Conservation (phyloP, 2,888 invertebrate species). For the Alcis repandata region DNA sequence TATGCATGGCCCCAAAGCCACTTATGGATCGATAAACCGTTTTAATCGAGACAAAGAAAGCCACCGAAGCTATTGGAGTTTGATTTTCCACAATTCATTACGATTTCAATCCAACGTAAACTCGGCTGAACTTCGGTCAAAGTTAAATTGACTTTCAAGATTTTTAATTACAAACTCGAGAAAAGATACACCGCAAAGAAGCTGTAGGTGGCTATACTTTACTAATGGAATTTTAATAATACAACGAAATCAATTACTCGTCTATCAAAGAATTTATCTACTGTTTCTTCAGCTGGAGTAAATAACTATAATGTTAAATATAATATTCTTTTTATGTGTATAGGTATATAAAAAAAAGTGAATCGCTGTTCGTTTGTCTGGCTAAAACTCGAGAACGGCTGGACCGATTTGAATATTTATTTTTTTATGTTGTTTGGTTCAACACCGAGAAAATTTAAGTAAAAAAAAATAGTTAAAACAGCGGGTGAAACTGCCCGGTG, state of each 20-base stretch:
- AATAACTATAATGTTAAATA: too few relatives aligned
- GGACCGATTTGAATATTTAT: too few relatives aligned
- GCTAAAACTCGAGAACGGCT: too few relatives aligned
- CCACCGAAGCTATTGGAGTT: conserved; percentile 57
- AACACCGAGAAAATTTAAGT: too few relatives aligned
- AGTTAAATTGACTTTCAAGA: conserved; percentile 83
- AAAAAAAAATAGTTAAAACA: too few relatives aligned
- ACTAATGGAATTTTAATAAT: conserved; percentile 7
- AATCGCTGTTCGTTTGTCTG: too few relatives aligned
- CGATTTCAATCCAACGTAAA: conserved; percentile 62
- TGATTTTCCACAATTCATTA: conserved; percentile 72
- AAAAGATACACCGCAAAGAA: conserved; percentile 63
- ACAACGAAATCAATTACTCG: neutral
- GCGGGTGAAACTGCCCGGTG: too few relatives aligned
- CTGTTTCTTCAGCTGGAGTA: too few relatives aligned
- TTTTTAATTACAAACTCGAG: conserved; percentile 81
- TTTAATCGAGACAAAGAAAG: conserved; percentile 33
- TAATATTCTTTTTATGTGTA: too few relatives aligned
- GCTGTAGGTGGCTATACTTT: conserved; percentile 28
- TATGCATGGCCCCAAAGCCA: neutral
- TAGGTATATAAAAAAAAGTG: too few relatives aligned
- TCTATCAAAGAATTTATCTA: too few relatives aligned
- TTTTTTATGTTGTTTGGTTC: too few relatives aligned
- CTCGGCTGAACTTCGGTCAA: conserved; percentile 56
- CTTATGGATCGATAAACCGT: conserved; percentile 35